Percentiles rank a stretch among this genome's conserved stretches.
Evolutionary conservation across 1,140 invertebrate genomes (phyloP).

Genomic region (Macrobrachium rosenbergii): DNA sequence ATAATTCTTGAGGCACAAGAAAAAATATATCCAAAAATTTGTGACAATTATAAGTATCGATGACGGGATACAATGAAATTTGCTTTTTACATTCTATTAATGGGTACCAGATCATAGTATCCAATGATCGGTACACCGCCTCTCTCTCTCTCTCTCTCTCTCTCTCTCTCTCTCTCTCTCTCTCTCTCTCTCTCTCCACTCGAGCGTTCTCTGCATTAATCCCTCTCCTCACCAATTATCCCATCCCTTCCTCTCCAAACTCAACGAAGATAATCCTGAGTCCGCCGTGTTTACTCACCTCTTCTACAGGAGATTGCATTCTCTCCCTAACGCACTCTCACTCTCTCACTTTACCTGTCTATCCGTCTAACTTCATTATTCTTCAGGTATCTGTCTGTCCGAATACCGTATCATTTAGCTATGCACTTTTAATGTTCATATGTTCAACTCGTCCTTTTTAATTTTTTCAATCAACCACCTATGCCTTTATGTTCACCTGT

Average conservation of each 20-base stretch:
- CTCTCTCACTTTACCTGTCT: background rate
- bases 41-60: no score
- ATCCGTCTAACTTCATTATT: background rate
- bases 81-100: no score
- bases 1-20: no score
- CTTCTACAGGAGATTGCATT: background rate
- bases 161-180: slow-evolving; percentile 25
- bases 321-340: background rate
- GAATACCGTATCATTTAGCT: background rate
- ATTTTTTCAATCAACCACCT: background rate
- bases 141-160: background rate
- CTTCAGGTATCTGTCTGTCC: background rate
- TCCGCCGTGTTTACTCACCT: no score
- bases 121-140: background rate
- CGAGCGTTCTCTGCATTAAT: background rate
- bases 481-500: background rate
- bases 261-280: background rate
- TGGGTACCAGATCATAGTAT: background rate
- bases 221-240: slow-evolving; percentile 14
- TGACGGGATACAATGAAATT: no score
- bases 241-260: slow-evolving; percentile 18
- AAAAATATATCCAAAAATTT: no score
- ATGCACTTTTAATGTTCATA: no score
- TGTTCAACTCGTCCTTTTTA: no score
- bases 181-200: slow-evolving; percentile 18